Base-by-base conservation (phyloP, 1,140 invertebrate species). In the Capitella teleta region DNA sequence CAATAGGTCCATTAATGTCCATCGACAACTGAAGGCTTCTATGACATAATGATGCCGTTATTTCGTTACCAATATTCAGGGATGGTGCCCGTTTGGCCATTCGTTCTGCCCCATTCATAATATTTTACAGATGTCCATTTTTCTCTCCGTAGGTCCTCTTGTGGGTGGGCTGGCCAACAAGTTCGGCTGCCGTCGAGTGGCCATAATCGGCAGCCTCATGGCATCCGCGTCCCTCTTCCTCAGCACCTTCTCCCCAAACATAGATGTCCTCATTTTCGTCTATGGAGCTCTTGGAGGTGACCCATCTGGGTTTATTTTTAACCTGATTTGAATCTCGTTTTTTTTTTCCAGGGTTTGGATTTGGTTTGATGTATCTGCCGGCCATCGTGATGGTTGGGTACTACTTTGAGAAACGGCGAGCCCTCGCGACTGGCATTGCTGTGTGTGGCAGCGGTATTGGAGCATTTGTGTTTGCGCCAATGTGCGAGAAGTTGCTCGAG, bases 131-230 rank as follows among this genome's bases (percentile, higher is more conserved):
- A n/a, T n/a, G n/a, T n/a, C n/a, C n/a, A n/a, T n/a, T n/a, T n/a
- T n/a, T n/a, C n/a, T n/a, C n/a, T n/a, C 23, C 46, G 28, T 73
- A 89, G 87, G 88, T 62, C 93, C 94, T 14, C 76, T 97, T 45
- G 91, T 95, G 45, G 92, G 90, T 58, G 91, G 90, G 25, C 74
- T 98, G 61, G 88, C 89, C 47, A 98, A 97, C 75, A 92, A 90
- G 66, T 97, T 82, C 71, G 93, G 93, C 5, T 96, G 92, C 70
- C 80, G 93, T 4, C 76, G 81, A 0, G 90, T 96, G 0, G 95
- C 91, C 62, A 88, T 97, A 46, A 80, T 82, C 1, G 93, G 93
- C 10, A 43, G 52, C 28, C 12, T 44, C 10, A 26, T 53, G 34
- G 23, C 40, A 16, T 26, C 48, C 5, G n/a, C 26, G 14, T 21